Evolutionary conservation across 2,888 invertebrate species (phyloP).

Genomic region (Amphipyra tragopoginis): DNA sequence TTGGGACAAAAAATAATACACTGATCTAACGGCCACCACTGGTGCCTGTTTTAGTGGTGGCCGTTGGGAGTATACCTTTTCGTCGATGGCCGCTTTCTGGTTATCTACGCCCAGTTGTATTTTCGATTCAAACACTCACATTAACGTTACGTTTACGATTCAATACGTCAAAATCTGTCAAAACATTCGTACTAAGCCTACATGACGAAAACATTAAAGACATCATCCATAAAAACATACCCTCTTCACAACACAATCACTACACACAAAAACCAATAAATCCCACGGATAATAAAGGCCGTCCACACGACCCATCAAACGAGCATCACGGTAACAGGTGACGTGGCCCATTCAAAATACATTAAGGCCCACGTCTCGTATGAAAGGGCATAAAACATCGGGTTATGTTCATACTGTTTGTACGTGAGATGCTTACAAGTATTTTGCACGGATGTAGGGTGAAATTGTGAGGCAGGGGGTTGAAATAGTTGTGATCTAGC

Average conservation of each 20-base stretch:
- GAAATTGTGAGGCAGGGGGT: neutral
- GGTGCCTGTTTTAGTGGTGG: too few relatives aligned
- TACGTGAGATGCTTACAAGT: slow-evolving; percentile 41
- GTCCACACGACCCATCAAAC: slow-evolving; percentile 51
- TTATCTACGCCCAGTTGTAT: too few relatives aligned
- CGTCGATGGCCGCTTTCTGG: too few relatives aligned
- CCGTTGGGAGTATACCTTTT: too few relatives aligned
- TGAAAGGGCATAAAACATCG: slow-evolving; percentile 54
- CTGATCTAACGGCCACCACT: too few relatives aligned
- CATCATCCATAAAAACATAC: neutral
- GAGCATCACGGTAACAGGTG: slow-evolving; percentile 52
- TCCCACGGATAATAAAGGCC: slow-evolving; percentile 42
- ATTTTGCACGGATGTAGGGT: neutral
- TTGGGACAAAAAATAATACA: too few relatives aligned
- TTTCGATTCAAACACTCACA: too few relatives aligned
- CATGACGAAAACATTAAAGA: slow-evolving; percentile 16
- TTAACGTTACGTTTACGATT: too few relatives aligned
- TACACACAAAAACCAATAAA: slow-evolving; percentile 38
- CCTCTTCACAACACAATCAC: slow-evolving; percentile 24
- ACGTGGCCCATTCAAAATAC: slow-evolving; percentile 56
- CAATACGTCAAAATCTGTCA: too few relatives aligned
- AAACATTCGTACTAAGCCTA: too few relatives aligned
- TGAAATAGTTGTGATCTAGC: too few relatives aligned
- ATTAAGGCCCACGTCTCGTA: slow-evolving; percentile 47
- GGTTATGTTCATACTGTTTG: slow-evolving; percentile 44